Base-by-base conservation (phyloP, 2,113 vertebrate genomes). In the Hemiprocne comata region DNA sequence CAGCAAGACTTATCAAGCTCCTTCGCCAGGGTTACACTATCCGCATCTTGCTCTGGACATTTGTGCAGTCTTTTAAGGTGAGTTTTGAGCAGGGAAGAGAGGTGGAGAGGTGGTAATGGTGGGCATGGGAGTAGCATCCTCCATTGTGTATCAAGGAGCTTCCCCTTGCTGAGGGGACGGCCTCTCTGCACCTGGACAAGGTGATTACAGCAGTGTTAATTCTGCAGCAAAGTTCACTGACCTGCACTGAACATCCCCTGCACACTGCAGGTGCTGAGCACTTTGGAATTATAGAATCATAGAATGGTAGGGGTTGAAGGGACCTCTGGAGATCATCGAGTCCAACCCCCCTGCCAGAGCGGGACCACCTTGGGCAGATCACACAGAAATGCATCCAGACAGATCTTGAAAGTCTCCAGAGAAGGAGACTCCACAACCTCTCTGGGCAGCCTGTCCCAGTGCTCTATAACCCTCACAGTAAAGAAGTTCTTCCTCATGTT, bases 61-160 rank as follows among this genome's bases (percentile, higher is more conserved):
- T 99, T 4, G 99, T 99, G 62, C 99, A 99, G 97, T 99, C 99
- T 28, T 99, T 99, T 83, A 99, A 99, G 99, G 99, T 99, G 95
- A 90, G 97, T 64, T 24, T 6, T 4, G 15, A 57, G 31, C 5
- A 13, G 54, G 50, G 61, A 54, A 8, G 7, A 89, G 86, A 9
- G 0, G 0, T 0, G 9, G 55, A 54, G 50, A 60, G 19, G 15
- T 9, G 50, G 18, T 8, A 3, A 3, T 1, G 5, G 61, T 38
- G 10, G 66, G 82, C 1, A 5, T 2, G 0, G 2, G 15, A 10
- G 42, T 33, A 58, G 60, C 60, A 5, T 55, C 53, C 1, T 31
- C 75, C 24, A 3, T 2, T 0, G 64, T 20, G 62, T 36, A 40
- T 57, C 82, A 23, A 7, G 26, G 53, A 61, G 40, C 44, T 89